Percentiles rank a stretch among this genome's conserved stretches.
Conservation (phyloP, 2,797 vertebrate genomes). For the Gymnocypris eckloni region DNA sequence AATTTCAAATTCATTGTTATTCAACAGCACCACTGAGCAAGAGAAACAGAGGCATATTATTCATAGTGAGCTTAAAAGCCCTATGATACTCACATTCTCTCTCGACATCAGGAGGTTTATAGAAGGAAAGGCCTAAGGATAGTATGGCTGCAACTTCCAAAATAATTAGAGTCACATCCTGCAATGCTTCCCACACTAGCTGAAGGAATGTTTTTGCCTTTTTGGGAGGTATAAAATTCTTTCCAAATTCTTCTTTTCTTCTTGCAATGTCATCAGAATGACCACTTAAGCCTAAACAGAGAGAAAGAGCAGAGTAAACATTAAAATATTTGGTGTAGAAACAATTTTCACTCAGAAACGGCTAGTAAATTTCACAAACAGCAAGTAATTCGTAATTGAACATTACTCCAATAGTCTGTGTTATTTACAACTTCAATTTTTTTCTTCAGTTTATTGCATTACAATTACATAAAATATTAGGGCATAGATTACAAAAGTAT, state of each 20-base stretch:
- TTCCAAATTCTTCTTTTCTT: conserved; percentile 91
- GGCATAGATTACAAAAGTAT: background rate
- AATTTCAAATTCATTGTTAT: background rate
- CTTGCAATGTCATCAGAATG: conserved; percentile 87
- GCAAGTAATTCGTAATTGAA: background rate
- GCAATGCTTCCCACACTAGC: conserved; percentile 97
- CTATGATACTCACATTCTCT: conserved; percentile 83
- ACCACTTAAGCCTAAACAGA: conserved; percentile 86
- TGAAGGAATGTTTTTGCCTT: conserved; percentile 99
- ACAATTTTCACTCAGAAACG: background rate
- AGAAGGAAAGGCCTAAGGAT: conserved; percentile 96
- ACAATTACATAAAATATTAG: too few relatives aligned
- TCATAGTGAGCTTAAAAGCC: conserved; percentile 14
- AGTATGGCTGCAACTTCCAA: conserved; percentile 96
- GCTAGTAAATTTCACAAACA: background rate
- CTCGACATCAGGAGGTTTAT: conserved; percentile 87
- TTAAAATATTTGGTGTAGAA: background rate
- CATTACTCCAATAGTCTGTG: background rate
- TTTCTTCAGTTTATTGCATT: background rate
- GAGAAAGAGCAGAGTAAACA: conserved; percentile 18
- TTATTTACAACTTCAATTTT: background rate
- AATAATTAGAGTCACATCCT: conserved; percentile 97
- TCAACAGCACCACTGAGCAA: conserved; percentile 9
- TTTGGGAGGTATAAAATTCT: conserved; percentile 98
- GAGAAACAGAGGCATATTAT: conserved; percentile 17